phyloP scores from a whole-genome alignment of 2,888 invertebrate species.

The Lydus trimaculatus region DNA sequence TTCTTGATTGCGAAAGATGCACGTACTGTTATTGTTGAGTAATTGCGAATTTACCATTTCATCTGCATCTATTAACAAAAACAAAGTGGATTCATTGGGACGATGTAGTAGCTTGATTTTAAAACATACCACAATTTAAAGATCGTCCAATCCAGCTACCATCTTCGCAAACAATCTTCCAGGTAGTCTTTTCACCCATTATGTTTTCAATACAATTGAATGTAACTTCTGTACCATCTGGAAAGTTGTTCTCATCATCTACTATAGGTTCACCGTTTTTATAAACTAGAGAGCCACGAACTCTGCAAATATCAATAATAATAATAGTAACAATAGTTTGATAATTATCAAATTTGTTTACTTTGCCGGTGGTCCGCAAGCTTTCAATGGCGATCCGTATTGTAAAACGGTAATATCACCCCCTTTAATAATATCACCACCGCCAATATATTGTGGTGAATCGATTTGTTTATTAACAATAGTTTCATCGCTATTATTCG shows the following conservation, averaged over 20 bases:
- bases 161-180: conserved; percentile 86
- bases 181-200: conserved; percentile 82
- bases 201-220: conserved; percentile 84
- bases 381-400: conserved; percentile 55
- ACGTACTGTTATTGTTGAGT: conserved; percentile 69
- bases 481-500: conserved; percentile 54
- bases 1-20: conserved; percentile 79
- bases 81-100: background rate
- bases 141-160: conserved; percentile 86
- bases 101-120: background rate
- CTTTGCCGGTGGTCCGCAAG: conserved; percentile 74
- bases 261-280: conserved; percentile 75
- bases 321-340: background rate
- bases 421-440: conserved; percentile 60
- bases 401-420: conserved; percentile 70
- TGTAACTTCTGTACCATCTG: conserved; percentile 83
- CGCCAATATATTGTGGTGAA: conserved; percentile 58
- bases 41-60: conserved; percentile 50
- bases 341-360: conserved; percentile 54
- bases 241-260: conserved; percentile 72
- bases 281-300: conserved; percentile 80
- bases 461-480: conserved; percentile 40
- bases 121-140: conserved; percentile 76
- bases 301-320: conserved; percentile 57
- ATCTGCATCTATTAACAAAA: conserved; percentile 48